These are phyloP conservation scores for Cardinalis cardinalis DNA, from an alignment of 2,113 vertebrate species.

Conservation along the genomic window DNA sequence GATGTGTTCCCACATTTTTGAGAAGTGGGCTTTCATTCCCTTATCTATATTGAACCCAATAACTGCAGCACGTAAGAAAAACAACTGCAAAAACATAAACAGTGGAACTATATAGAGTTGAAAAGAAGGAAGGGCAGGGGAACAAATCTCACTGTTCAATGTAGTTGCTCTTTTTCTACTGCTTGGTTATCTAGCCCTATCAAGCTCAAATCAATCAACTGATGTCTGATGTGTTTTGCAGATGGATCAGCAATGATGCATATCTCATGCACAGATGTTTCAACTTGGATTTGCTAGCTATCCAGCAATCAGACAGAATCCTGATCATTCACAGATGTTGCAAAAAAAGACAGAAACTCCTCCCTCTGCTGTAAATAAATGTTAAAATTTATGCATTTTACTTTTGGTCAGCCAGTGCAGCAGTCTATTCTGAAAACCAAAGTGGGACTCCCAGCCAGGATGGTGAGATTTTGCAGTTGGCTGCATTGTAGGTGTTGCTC, in stretches of 20 bases:
- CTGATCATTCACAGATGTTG: conserved; percentile 21
- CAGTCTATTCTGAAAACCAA: background rate
- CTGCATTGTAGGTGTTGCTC: background rate
- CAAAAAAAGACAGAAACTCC: background rate
- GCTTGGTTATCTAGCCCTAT: background rate
- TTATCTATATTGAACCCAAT: background rate
- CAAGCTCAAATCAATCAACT: conserved; percentile 8
- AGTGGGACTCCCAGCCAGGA: background rate
- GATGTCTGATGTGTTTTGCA: conserved; percentile 9
- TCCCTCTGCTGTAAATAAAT: background rate
- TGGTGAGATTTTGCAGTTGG: background rate
- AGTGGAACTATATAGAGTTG: background rate
- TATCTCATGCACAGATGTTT: conserved; percentile 43
- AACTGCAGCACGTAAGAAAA: background rate
- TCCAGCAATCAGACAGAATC: conserved; percentile 25
- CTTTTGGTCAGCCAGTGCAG: background rate
- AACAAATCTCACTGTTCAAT: background rate
- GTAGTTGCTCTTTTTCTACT: background rate
- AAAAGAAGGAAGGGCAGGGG: background rate
- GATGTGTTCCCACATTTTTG: background rate
- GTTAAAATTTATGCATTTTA: background rate
- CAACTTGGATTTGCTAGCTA: conserved; percentile 33
- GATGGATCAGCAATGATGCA: background rate
- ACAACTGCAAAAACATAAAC: background rate
- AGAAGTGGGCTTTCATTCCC: background rate